Base-by-base conservation (phyloP, 1,140 invertebrate species). In the Drosophila varians region DNA sequence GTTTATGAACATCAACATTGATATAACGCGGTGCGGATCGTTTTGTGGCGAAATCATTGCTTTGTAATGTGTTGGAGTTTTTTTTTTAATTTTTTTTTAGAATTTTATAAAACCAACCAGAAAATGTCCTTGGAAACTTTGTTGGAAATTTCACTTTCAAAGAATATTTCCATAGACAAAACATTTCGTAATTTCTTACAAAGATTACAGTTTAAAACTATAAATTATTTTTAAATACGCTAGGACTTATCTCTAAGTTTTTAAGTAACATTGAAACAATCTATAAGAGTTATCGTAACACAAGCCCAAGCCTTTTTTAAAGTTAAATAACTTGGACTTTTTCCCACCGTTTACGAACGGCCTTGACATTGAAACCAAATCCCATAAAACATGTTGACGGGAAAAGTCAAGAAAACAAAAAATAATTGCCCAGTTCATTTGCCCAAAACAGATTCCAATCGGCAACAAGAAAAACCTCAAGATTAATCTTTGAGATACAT, bases 341-440 rank as follows among this genome's bases (percentile, higher is more conserved):
- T 38, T 16, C 38, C 12, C 62, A 26, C 4, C 40, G 58, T 12
- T 71, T 71, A 71, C 65, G 58, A 71, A 36, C 19, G 65, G 42
- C 69, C 69, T 62, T 73, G 70, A 74, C 70, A 74, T 74, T 65
- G 51, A 73, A 61, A 46, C 54, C 8, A 40, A 65, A 66, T 26
- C 34, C 47, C 6, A 47, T 53, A 40, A 61, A 61, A 42, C 45
- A 40, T 61, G 8, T 48, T 47, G 56, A 14, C 56, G 34, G 21
- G 36, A 18, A 25, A 18, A 21, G 49, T 12, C 18, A 8, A 34
- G 53, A 42, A 46, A 14, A 43, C 21, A 16, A 55, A 46, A 55
- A 74, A 49, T 49, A 74, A 65, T 74, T 62, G 28, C 26, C 14
- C 8, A 21, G 18, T 43, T 25, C 52, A 31, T 43, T 48, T 45